These are phyloP conservation scores for Cyaniris semiargus DNA, from an alignment of 2,888 invertebrate genomes.

Conservation along the genomic window DNA sequence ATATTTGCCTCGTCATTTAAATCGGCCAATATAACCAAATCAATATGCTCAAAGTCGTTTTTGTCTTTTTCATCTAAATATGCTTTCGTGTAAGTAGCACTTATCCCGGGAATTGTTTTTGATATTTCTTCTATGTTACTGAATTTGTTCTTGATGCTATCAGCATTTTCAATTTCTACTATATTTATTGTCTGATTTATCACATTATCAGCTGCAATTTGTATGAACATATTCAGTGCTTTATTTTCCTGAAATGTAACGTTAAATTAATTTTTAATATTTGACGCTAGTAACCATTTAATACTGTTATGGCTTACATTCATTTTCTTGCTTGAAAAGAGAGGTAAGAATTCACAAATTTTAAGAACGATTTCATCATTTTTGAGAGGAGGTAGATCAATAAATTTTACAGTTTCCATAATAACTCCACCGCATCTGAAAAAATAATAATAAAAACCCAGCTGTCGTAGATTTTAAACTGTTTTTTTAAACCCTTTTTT, in stretches of 20 bases:
- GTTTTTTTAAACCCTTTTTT: no score
- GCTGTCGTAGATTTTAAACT: no score
- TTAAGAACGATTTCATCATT: background rate
- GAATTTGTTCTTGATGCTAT: background rate
- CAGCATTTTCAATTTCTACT: background rate
- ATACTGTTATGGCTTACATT: background rate
- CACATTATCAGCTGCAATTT: conserved; percentile 17
- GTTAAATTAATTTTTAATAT: background rate
- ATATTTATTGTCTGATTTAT: background rate
- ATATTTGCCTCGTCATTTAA: background rate
- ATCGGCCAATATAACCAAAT: background rate
- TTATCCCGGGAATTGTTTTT: background rate
- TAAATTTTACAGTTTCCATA: conserved; percentile 5
- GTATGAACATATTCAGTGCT: background rate
- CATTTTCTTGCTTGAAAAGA: background rate
- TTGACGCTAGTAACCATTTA: background rate
- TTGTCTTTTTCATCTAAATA: background rate
- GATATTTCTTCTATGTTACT: background rate
- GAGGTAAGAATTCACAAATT: background rate
- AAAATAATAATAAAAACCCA: no score
- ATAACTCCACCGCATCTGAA: conserved; percentile 22
- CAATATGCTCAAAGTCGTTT: background rate
- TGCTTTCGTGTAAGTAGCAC: background rate
- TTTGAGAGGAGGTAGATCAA: background rate
- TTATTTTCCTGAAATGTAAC: background rate